Evolutionary conservation across 2,113 vertebrate species (phyloP).

Genomic region (Heterotilapia buettikoferi): DNA sequence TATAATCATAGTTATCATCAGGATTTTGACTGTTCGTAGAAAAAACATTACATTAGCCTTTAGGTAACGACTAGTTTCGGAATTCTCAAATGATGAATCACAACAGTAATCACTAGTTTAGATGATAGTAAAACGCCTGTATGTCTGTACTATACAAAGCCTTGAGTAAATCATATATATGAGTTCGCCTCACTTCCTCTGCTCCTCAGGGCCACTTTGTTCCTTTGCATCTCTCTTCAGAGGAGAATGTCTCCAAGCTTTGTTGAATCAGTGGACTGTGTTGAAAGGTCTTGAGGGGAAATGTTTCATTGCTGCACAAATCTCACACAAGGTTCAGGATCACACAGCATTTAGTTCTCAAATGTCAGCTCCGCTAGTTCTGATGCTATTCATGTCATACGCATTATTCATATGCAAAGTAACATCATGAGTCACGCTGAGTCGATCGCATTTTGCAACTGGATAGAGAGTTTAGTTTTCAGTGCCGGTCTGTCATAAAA

Average conservation of each 20-base stretch:
- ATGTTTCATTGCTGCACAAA: not conserved
- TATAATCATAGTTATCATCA: not conserved
- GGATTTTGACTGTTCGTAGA: not conserved
- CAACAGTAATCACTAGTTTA: not conserved
- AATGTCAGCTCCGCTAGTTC: slow-evolving; percentile 10
- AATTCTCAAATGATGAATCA: not conserved
- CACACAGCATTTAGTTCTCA: not conserved
- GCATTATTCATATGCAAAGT: not conserved
- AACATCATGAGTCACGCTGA: not conserved
- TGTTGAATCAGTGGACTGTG: not conserved
- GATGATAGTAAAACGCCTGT: not conserved
- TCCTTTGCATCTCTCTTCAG: not conserved
- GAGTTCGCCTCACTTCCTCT: not conserved
- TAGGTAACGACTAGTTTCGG: not conserved
- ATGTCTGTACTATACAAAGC: not conserved
- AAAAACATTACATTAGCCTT: not conserved
- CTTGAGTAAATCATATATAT: not conserved
- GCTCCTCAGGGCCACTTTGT: not conserved
- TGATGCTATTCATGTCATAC: not conserved
- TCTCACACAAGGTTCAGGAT: not conserved
- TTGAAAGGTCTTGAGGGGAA: not conserved
- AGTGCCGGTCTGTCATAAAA: not conserved
- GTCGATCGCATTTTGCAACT: not conserved
- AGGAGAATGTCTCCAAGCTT: not conserved
- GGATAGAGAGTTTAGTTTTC: not conserved